Base-by-base conservation (phyloP, 2,888 invertebrate genomes). In the Tenthredo amoena region DNA sequence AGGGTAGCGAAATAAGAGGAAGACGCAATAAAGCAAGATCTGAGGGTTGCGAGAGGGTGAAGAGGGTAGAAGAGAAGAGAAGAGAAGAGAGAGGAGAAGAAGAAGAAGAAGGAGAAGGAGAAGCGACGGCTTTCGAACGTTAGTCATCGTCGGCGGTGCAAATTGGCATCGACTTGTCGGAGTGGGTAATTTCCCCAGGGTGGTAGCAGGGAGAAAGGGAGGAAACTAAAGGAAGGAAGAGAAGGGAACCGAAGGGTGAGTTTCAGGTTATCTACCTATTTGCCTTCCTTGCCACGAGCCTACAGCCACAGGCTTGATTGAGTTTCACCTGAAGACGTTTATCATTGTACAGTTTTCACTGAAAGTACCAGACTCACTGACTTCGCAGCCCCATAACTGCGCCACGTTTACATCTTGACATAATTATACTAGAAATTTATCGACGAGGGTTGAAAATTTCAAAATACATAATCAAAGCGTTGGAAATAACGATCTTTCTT, bases 111-210 rank as follows among this genome's bases (percentile, higher is more conserved):
- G 31, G 47, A 18, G 77, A 31, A 9, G 74, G 18, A 18, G 77
- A 50, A 50, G 50, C 47, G 47, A 77, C 31, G 81, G 86, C 87
- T 87, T 87, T 72, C 55, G 84, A 87, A 86, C 84, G 85, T 86
- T 84, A 86, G 84, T 88, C 87, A 88, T 88, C 87, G 87, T 77
- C 77, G 84, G 86, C 58, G 86, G 86, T 87, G 86, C 86, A 90
- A 90, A 90, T 90, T 89, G 88, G 87, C 87, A 89, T 89, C 88
- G 87, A 87, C 88, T 84, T 85, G 79, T 85, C 84, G 83, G 76
- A 74, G 83, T 86, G 84, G 87, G 88, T 90, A 89, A 90, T 90
- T 90, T 90, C 90, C 90, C 90, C 76, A 85, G 89, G 87, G 90
- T 86, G 84, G 72, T 86, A 68, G 79, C 84, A 85, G 86, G 81